phyloP scores from a whole-genome alignment of 2,113 vertebrate genomes.

The Lepisosteus osseus region DNA sequence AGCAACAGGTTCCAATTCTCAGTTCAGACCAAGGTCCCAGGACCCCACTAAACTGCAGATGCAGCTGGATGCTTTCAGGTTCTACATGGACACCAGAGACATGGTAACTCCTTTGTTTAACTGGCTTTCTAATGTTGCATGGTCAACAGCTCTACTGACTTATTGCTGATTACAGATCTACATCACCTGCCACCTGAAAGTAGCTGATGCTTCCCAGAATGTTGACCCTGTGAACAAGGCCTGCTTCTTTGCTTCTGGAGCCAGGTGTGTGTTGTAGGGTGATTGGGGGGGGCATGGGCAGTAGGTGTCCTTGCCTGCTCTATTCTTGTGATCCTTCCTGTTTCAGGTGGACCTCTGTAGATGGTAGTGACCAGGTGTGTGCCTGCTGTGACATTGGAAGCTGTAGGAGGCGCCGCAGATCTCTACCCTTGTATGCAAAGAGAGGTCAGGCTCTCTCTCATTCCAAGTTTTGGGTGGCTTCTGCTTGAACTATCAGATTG shows the following conservation, averaged over 20 bases:
- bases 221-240: conserved; percentile 26
- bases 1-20: conserved; percentile 47
- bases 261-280: neutral
- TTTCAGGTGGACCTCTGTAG: conserved; percentile 48
- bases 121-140: neutral
- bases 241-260: conserved; percentile 44
- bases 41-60: conserved; percentile 48
- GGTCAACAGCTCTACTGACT: neutral
- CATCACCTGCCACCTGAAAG: conserved; percentile 58
- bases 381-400: conserved; percentile 35
- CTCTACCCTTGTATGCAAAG: too few relatives aligned
- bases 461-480: too few relatives aligned
- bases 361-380: conserved; percentile 37
- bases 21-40: conserved; percentile 40
- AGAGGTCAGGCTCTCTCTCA: too few relatives aligned
- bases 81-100: conserved; percentile 22
- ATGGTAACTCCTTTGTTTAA: conserved; percentile 12
- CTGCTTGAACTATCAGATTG: too few relatives aligned
- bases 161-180: conserved; percentile 44
- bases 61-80: conserved; percentile 57
- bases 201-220: conserved; percentile 25
- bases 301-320: neutral
- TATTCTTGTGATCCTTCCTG: neutral
- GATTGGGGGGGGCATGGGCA: conserved; percentile 1
- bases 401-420: neutral